Conservation (phyloP, 2,888 invertebrate genomes). For the Drosophila mimetica region DNA sequence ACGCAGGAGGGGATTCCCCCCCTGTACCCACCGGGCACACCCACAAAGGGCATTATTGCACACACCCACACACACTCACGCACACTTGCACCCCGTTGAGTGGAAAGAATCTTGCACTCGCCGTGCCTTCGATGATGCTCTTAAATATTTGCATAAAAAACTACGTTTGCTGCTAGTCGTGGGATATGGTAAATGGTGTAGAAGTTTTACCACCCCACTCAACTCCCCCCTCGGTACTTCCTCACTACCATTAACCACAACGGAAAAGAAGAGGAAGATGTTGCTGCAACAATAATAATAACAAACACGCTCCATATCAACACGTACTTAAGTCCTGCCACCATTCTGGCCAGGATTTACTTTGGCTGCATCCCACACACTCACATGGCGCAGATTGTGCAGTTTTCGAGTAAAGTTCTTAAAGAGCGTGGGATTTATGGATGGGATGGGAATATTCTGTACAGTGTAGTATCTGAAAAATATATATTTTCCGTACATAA, state of each 20-base stretch:
- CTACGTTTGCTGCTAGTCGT: constrained; percentile 67
- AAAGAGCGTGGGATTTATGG: too few species aligned
- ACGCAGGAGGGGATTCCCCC: constrained; percentile 53
- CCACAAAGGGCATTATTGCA: constrained; percentile 18
- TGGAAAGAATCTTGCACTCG: constrained; percentile 55
- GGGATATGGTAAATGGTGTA: constrained; percentile 79
- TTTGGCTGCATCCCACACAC: constrained; percentile 4
- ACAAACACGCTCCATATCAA: constrained; percentile 70
- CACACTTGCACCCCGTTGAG: constrained; percentile 21
- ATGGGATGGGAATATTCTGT: too few species aligned
- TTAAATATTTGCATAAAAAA: constrained; percentile 79
- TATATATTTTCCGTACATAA: too few species aligned
- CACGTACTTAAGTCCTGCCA: constrained; percentile 68
- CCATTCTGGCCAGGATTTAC: constrained; percentile 42
- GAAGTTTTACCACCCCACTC: constrained; percentile 51
- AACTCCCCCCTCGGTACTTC: constrained; percentile 1
- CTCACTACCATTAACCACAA: constrained; percentile 69
- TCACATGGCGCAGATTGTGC: constrained; percentile 14
- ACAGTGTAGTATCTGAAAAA: not conserved
- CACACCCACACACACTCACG: constrained; percentile 15
- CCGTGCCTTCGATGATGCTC: constrained; percentile 78
- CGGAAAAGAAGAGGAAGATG: constrained; percentile 28
- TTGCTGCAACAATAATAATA: constrained; percentile 53
- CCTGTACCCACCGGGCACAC: constrained; percentile 6
- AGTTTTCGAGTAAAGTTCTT: constrained; percentile 5